phyloP scores from a whole-genome alignment of 2,797 vertebrate genomes.

The Kryptopterus vitreolus region DNA sequence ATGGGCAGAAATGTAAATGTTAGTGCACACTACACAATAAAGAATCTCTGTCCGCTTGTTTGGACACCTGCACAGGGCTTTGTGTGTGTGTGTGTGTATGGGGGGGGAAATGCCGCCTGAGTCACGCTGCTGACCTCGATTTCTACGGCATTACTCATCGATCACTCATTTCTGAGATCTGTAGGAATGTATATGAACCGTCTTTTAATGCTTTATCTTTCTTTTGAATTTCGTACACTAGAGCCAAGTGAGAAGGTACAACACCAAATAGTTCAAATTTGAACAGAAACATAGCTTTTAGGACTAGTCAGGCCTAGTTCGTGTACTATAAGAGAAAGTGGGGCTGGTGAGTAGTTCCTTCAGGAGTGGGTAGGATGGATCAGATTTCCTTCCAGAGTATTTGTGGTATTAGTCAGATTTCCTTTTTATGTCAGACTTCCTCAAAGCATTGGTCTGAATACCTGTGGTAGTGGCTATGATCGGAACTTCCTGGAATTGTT shows the following conservation, averaged over 20 bases:
- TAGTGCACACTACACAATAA: constrained; percentile 59
- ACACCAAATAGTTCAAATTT: background rate
- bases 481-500: background rate
- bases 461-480: background rate
- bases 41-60: constrained; percentile 58
- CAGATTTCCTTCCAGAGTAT: background rate
- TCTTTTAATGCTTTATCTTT: background rate
- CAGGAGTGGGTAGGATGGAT: background rate
- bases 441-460: background rate
- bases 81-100: constrained; percentile 16
- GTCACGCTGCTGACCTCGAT: constrained; percentile 13
- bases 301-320: background rate
- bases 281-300: background rate
- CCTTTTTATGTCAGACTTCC: background rate
- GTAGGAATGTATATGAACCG: background rate
- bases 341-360: background rate
- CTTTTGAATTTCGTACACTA: no score
- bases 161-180: constrained; percentile 19
- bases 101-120: constrained; percentile 18
- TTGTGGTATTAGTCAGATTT: background rate
- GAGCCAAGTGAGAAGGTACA: background rate
- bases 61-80: constrained; percentile 69
- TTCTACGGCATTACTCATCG: constrained; percentile 6
- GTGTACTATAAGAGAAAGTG: background rate
- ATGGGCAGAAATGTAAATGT: constrained; percentile 69